Evolutionary conservation across 2,113 vertebrate genomes (phyloP).

Genomic region (Perca flavescens): DNA sequence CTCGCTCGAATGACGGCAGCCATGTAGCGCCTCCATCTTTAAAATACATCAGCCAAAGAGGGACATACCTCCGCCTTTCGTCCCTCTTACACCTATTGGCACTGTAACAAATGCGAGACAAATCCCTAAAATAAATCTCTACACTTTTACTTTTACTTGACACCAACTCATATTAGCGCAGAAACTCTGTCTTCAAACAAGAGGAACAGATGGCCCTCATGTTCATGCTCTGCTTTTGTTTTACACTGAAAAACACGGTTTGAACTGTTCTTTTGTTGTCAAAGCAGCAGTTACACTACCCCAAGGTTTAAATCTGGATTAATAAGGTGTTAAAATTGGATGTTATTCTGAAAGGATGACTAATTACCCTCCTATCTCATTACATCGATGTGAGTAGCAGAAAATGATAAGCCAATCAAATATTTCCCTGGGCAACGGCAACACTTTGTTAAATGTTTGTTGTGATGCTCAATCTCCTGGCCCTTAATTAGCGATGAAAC

Average conservation of each 20-base stretch:
- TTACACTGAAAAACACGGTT: not conserved
- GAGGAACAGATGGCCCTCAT: slow-evolving; percentile 2
- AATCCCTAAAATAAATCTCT: not conserved
- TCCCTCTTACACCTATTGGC: too few relatives aligned
- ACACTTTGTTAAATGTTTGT: slow-evolving; percentile 44
- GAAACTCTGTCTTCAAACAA: not conserved
- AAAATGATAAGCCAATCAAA: slow-evolving; percentile 53
- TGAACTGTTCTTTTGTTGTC: slow-evolving; percentile 7
- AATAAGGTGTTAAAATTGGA: slow-evolving; percentile 35
- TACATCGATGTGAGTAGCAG: slow-evolving; percentile 13
- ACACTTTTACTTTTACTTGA: not conserved
- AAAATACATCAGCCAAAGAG: too few relatives aligned
- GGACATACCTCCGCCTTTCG: too few relatives aligned
- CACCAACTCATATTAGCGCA: not conserved
- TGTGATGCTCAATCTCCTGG: slow-evolving; percentile 35
- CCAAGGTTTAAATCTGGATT: slow-evolving; percentile 20
- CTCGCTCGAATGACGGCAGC: too few relatives aligned
- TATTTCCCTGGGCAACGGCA: slow-evolving; percentile 38
- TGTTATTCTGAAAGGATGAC: not conserved
- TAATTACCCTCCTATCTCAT: slow-evolving; percentile 31
- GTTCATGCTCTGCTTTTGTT: not conserved
- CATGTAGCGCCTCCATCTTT: too few relatives aligned
- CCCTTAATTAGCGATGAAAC: slow-evolving; percentile 55
- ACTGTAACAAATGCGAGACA: not conserved
- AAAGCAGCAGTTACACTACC: not conserved